Evolutionary conservation across 2,888 invertebrate genomes (phyloP).

Genomic region (Thyatira batis): DNA sequence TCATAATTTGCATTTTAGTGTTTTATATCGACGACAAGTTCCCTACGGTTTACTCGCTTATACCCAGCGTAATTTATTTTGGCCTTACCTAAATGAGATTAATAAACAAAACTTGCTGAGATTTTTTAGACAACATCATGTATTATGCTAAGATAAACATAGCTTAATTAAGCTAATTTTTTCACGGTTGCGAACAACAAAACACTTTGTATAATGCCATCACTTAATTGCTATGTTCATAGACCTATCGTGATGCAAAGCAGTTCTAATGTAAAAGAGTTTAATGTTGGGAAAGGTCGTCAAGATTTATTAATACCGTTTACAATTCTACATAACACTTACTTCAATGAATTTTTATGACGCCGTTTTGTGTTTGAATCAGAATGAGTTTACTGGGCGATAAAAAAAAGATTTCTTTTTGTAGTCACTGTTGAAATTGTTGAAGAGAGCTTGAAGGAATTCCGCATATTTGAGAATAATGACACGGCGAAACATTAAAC

Average conservation of each 20-base stretch:
- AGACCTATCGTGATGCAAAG: slow-evolving; percentile 40
- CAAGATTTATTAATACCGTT: slow-evolving; percentile 32
- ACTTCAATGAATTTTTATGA: slow-evolving; percentile 3
- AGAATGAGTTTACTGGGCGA: background rate
- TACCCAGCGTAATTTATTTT: background rate
- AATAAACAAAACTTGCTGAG: background rate
- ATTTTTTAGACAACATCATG: background rate
- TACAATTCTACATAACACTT: slow-evolving; percentile 7
- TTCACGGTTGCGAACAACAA: slow-evolving; percentile 23
- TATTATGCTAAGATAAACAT: background rate
- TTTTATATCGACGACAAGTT: background rate
- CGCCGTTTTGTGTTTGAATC: background rate
- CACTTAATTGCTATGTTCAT: slow-evolving; percentile 37
- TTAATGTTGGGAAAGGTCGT: slow-evolving; percentile 43
- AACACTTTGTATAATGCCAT: slow-evolving; percentile 34
- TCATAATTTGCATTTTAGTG: background rate
- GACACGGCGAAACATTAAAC: background rate
- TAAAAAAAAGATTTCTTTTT: slow-evolving; percentile 1
- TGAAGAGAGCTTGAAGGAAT: background rate
- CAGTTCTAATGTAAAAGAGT: slow-evolving; percentile 31
- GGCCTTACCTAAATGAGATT: background rate
- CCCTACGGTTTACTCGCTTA: background rate
- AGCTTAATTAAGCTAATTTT: slow-evolving; percentile 6
- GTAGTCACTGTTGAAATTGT: background rate
- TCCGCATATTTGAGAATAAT: background rate